phyloP scores from a whole-genome alignment of 2,113 vertebrate genomes.

The Tinamus guttatus region DNA sequence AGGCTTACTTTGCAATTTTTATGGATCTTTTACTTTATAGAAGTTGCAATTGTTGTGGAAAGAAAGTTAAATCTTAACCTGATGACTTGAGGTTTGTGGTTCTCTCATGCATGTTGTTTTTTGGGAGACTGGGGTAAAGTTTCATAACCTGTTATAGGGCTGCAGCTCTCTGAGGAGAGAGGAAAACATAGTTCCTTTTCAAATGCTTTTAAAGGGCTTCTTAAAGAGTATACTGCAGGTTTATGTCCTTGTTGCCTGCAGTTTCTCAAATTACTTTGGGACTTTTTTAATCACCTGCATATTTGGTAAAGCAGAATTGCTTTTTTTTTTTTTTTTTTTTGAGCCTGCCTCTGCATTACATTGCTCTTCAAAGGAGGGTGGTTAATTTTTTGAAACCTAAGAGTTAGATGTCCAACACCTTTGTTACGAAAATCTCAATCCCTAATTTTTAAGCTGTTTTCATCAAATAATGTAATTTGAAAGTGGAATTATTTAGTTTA shows the following conservation, averaged over 20 bases:
- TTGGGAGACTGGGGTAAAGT: neutral
- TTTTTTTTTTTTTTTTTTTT: neutral
- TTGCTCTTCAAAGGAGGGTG: rapidly evolving
- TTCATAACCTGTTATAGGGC: neutral
- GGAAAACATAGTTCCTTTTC: neutral
- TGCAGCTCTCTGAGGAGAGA: neutral
- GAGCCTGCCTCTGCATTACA: neutral
- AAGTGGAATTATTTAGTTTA: neutral
- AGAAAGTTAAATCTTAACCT: neutral
- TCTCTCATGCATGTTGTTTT: neutral
- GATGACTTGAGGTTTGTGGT: neutral
- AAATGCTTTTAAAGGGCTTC: constrained; percentile 22
- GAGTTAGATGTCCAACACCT: neutral
- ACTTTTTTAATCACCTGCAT: neutral
- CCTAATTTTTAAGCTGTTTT: neutral
- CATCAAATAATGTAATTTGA: neutral
- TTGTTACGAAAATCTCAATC: neutral
- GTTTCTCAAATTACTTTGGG: neutral
- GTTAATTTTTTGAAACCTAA: neutral
- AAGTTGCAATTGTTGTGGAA: neutral
- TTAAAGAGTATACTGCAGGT: neutral
- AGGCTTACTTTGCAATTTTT: neutral
- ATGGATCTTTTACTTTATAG: neutral
- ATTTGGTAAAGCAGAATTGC: neutral
- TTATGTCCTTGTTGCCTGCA: neutral